Conservation (phyloP, 2,113 vertebrate species). For the Raphicerus campestris region DNA sequence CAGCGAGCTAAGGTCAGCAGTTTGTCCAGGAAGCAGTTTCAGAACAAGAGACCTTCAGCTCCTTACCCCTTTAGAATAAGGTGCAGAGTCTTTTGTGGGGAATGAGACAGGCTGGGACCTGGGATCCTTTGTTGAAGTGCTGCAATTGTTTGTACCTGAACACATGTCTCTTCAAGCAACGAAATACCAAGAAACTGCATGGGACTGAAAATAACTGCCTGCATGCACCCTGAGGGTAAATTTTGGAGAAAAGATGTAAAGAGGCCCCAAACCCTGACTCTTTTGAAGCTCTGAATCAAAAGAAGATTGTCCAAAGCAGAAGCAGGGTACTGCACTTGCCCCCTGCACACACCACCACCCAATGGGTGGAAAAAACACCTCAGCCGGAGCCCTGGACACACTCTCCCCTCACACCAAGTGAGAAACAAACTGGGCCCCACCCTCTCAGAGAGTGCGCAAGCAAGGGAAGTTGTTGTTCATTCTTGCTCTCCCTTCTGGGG, state of each 20-base stretch:
- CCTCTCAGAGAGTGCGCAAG: neutral
- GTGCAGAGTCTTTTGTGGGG: neutral
- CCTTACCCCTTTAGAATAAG: neutral
- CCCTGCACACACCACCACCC: neutral
- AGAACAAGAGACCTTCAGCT: neutral
- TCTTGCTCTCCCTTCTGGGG: neutral
- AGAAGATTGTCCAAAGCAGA: neutral
- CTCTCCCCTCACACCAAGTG: neutral
- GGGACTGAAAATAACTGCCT: neutral
- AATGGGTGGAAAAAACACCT: neutral
- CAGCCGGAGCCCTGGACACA: neutral
- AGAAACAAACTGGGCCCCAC: neutral
- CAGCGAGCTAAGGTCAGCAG: neutral
- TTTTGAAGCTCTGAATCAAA: neutral
- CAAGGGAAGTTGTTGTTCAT: neutral
- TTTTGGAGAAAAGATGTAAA: neutral
- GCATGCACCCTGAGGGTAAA: neutral
- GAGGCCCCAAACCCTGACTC: neutral
- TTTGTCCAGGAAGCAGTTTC: neutral
- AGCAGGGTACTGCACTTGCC: neutral
- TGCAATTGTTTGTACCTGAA: neutral
- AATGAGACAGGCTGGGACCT: neutral
- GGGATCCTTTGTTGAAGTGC: neutral
- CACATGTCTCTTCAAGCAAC: neutral
- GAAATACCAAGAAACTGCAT: neutral